Conservation (phyloP, 2,888 invertebrate genomes). For the Halocaridina rubra region DNA sequence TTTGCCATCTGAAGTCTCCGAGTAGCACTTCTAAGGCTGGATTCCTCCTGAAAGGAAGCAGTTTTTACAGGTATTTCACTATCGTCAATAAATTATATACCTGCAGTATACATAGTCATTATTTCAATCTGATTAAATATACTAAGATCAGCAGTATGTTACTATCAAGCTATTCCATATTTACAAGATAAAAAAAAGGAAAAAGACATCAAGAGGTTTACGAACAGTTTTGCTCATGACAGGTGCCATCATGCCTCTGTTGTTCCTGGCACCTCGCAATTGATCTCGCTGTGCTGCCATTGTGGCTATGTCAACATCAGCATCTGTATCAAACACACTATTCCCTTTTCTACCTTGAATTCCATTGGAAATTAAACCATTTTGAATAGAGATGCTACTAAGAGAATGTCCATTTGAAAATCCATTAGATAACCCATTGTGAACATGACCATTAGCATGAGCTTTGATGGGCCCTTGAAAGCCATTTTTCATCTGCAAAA, state of each 20-base stretch:
- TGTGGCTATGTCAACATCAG: slow-evolving; percentile 51
- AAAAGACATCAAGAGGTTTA: background rate
- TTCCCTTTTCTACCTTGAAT: slow-evolving; percentile 23
- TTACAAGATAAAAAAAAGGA: no score
- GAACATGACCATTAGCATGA: slow-evolving; percentile 32
- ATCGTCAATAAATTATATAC: no score
- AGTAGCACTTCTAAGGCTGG: slow-evolving; percentile 32
- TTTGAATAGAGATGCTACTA: background rate
- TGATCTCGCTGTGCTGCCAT: slow-evolving; percentile 62
- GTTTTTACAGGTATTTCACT: no score
- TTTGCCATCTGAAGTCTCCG: slow-evolving; percentile 24
- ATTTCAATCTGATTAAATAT: no score
- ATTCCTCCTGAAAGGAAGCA: slow-evolving; percentile 24
- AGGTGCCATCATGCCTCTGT: slow-evolving; percentile 59
- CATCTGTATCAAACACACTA: slow-evolving; percentile 51
- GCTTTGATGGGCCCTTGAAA: background rate
- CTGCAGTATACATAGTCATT: no score
- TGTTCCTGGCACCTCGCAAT: slow-evolving; percentile 43
- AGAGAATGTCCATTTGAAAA: background rate
- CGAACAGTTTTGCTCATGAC: slow-evolving; percentile 60
- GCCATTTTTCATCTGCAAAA: slow-evolving; percentile 20
- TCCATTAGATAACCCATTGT: background rate
- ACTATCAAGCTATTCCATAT: no score
- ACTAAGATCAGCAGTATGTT: no score
- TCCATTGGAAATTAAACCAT: background rate